Evolutionary conservation across 1,140 invertebrate species (phyloP), one percentile per base, ranked within the genome.

Genomic region (Pseudomyrmex pallidus): DNA sequence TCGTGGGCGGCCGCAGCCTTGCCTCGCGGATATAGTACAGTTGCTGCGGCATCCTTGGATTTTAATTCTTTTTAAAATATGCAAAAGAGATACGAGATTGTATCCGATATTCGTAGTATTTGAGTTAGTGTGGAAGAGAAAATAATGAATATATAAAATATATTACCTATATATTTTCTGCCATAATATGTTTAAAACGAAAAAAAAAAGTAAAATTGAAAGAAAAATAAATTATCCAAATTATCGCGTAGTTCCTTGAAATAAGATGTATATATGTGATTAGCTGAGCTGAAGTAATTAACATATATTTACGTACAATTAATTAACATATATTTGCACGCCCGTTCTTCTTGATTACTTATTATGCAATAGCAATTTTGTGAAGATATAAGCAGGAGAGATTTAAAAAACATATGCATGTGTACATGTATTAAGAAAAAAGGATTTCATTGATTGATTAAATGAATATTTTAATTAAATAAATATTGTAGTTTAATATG

Each of bases 1-100:
- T 80, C 76, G 76, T 80, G 67, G 76, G 76, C 76, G 76, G 76
- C 10, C 13, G 52, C 35, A 78, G 20, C 76, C 20, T 54, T n/a
- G 66, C 46, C 15, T 68, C 15, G 17, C 67, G 22, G 22, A 67
- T 59, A 57, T 59, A 68, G 48, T 70, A 78, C 67, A 22, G 52
- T 15, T 56, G 74, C 74, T 25, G 66, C 48, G 35, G 17, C 61
- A 80, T 70, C 22, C 76, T 72, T 35, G 66, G 54, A 57, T 35
- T 80, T 80, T 80, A 61, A 70, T 35, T 15, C 48, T 54, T 76
- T 20, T 54, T 10, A 10, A 22, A 35, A 35, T 4, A 77, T 54
- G n/a, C 74, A 5, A 76, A 67, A 46, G 62, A 54, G 74, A 54
- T 20, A 17, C 3, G n/a, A 76, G 35, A 35, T 22, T 3, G 2